phyloP scores from a whole-genome alignment of 1,140 invertebrate genomes.

The Idris sp. region DNA sequence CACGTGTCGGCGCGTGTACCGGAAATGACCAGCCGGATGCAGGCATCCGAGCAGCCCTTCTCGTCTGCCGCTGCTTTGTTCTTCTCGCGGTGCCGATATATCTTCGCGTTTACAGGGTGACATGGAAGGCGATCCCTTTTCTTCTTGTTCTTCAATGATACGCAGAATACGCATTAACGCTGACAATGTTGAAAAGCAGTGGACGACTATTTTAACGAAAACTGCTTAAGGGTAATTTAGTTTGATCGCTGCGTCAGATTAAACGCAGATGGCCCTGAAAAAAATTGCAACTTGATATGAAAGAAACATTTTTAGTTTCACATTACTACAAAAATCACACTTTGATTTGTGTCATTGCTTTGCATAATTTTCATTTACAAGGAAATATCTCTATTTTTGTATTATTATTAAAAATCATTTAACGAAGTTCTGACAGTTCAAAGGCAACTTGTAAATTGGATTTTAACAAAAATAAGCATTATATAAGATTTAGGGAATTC shows the following conservation, averaged over 20 bases:
- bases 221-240: constrained; percentile 11
- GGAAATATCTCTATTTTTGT: no score
- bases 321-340: no score
- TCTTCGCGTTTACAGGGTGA: constrained; percentile 58
- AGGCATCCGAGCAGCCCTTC: constrained; percentile 74
- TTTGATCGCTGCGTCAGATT: constrained; percentile 32
- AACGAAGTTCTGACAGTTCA: no score
- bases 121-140: constrained; percentile 57
- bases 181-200: constrained; percentile 50
- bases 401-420: no score
- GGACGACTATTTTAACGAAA: constrained; percentile 24
- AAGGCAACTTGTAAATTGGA: no score
- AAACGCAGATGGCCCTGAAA: constrained; percentile 21
- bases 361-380: no score
- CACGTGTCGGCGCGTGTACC: constrained; percentile 77
- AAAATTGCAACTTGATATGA: no score
- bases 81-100: constrained; percentile 68
- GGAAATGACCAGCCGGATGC: constrained; percentile 79
- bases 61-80: constrained; percentile 62
- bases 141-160: constrained; percentile 27
- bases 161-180: constrained; percentile 28
- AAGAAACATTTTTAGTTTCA: no score
- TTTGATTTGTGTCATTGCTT: no score
- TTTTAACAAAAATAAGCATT: no score
- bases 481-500: no score